Conservation (phyloP, 2,888 invertebrate species). For the Maniola hyperantus region DNA sequence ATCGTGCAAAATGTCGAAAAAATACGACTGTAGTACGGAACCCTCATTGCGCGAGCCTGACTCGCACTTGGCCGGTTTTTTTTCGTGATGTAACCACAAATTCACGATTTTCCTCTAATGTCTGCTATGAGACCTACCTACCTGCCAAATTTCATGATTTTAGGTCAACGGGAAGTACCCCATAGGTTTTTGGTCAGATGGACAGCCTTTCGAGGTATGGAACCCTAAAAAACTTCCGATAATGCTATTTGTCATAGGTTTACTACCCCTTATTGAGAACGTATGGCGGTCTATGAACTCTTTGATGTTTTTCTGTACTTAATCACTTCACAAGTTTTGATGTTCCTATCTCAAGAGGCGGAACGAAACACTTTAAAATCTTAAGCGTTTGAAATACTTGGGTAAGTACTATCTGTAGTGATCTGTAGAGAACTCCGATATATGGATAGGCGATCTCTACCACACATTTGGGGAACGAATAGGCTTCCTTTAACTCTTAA, state of each 20-base stretch:
- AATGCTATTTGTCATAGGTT: neutral
- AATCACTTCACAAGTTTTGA: constrained; percentile 25
- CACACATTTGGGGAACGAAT: constrained; percentile 6
- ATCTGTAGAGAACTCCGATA: constrained; percentile 5
- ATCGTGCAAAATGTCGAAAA: too few species aligned
- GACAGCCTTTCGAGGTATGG: too few species aligned
- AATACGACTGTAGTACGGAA: too few species aligned
- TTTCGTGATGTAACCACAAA: too few species aligned
- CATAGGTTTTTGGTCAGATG: too few species aligned
- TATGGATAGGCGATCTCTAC: constrained; percentile 25
- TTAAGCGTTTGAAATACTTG: constrained; percentile 31
- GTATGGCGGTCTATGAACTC: constrained; percentile 10
- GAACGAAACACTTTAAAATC: constrained; percentile 33
- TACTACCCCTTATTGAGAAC: neutral
- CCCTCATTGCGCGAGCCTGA: too few species aligned
- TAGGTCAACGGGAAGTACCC: too few species aligned
- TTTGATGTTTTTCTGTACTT: constrained; percentile 26
- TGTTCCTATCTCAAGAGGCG: constrained; percentile 32
- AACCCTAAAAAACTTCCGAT: neutral
- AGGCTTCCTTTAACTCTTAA: constrained; percentile 26
- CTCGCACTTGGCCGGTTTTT: too few species aligned
- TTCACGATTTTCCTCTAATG: too few species aligned
- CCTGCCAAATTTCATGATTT: too few species aligned
- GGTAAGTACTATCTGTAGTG: too few species aligned
- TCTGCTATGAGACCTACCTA: too few species aligned